These are phyloP conservation scores for Bos indicus DNA, from an alignment of 2,113 vertebrate species.

Conservation along the genomic window DNA sequence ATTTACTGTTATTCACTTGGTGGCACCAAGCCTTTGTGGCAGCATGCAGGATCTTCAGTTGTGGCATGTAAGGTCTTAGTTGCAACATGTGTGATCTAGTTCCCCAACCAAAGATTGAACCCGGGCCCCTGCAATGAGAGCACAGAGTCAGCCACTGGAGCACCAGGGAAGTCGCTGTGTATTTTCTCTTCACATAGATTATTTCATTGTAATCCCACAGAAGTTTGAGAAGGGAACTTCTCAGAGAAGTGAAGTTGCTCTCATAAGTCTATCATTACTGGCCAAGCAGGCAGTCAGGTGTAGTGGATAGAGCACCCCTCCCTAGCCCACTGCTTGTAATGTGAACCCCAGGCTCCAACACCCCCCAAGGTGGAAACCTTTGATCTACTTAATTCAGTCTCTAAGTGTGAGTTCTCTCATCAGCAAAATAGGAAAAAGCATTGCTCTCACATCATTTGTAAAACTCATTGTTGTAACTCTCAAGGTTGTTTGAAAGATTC, in stretches of 20 bases:
- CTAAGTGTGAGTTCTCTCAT: background rate
- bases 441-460: background rate
- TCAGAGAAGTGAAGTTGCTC: background rate
- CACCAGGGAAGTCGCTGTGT: background rate
- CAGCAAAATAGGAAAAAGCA: background rate
- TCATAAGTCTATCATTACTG: background rate
- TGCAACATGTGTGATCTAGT: background rate
- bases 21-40: background rate
- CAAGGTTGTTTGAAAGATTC: background rate
- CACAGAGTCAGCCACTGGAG: background rate
- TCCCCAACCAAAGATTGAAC: background rate
- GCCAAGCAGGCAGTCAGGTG: rapidly evolving
- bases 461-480: background rate
- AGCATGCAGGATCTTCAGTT: background rate
- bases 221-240: background rate
- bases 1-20: background rate
- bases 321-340: background rate
- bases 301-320: rapidly evolving
- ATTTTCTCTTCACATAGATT: background rate
- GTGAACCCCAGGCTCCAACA: background rate
- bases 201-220: background rate
- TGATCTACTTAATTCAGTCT: background rate
- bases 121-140: rapidly evolving
- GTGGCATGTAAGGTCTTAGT: background rate
- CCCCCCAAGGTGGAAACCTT: background rate